These are phyloP conservation scores for Galleria mellonella DNA, from an alignment of 1,140 invertebrate species.

Conservation along the genomic window DNA sequence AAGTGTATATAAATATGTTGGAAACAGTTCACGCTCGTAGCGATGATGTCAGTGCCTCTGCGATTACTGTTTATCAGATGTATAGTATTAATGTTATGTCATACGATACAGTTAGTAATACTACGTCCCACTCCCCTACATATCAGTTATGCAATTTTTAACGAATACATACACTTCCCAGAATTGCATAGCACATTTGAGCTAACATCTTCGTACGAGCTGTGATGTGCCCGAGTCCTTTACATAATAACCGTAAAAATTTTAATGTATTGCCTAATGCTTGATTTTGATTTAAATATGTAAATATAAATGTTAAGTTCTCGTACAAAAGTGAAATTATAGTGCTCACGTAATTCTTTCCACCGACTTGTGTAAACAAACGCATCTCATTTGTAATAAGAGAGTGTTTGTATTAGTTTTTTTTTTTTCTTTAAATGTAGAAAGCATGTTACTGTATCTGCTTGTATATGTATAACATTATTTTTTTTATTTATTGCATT, in stretches of 20 bases:
- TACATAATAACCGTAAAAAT: constrained; percentile 8
- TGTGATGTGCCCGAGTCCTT: constrained; percentile 1
- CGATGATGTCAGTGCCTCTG: too few species aligned
- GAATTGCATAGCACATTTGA: constrained; percentile 14
- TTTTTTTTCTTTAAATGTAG: neutral
- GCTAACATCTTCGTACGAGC: constrained; percentile 4
- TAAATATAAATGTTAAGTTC: constrained; percentile 5
- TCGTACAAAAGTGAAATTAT: constrained; percentile 8
- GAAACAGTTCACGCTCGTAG: too few species aligned
- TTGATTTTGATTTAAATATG: constrained; percentile 3
- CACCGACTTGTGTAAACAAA: neutral
- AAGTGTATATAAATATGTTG: too few species aligned
- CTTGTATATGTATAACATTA: too few species aligned
- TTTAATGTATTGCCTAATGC: constrained; percentile 6
- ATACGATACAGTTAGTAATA: constrained; percentile 1
- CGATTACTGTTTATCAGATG: too few species aligned
- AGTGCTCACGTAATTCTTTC: constrained; percentile 6
- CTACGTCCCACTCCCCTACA: constrained; percentile 21
- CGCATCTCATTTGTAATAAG: neutral
- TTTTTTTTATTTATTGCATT: neutral
- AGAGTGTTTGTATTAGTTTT: neutral
- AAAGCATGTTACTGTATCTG: neutral
- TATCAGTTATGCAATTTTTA: constrained; percentile 16
- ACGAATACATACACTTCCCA: constrained; percentile 16
- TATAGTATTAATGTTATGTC: too few species aligned